Base-by-base conservation (phyloP, 1,140 invertebrate species). In the Homarus americanus region DNA sequence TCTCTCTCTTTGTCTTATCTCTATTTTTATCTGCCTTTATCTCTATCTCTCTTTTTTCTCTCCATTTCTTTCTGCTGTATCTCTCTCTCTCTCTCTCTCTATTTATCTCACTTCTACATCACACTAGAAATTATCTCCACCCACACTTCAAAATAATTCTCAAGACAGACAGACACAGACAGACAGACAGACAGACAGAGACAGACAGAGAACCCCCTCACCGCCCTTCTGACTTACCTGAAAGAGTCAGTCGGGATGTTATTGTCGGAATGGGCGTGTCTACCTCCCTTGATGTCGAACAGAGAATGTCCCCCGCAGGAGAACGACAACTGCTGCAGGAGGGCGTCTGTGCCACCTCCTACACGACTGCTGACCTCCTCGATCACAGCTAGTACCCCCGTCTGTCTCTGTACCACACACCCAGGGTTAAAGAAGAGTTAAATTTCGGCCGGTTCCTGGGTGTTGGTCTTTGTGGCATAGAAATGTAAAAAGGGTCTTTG, bases 251-350 rank as follows among this genome's bases (percentile, higher is more conserved):
- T 36, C 20, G 92, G 92, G 3, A 93, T 79, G 53, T 93, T 93
- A 40, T 93, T 93, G 44, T 93, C 92, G 63, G 89, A 86, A 84
- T 92, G 90, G 2, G 76, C 41, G 76, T 93, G 92, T 20, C 92
- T 90, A n/a, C 83, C 92, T 66, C 82, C 92, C 88, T 88, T 92
- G 80, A 85, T 93, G 73, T 93, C 91, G 85, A 93, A 93, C 69
- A 93, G 93, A 0, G 93, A 91, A 87, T 93, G 93, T 0, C 96
- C 96, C 40, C 95, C 95, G 93, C 96, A 96, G 93, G 95, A 88
- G 76, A 92, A 91, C 72, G 87, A 91, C 2, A 93, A 78, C 73
- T 92, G 92, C 41, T 92, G 88, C 5, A 93, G 87, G 44, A 93
- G 82, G 24, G 87, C 88, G 44, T 93, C 93, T 44, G 58, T 82